Percentiles rank a stretch among this genome's conserved stretches.
Conservation (phyloP, 2,797 vertebrate genomes). For the Echeneis naucrates region DNA sequence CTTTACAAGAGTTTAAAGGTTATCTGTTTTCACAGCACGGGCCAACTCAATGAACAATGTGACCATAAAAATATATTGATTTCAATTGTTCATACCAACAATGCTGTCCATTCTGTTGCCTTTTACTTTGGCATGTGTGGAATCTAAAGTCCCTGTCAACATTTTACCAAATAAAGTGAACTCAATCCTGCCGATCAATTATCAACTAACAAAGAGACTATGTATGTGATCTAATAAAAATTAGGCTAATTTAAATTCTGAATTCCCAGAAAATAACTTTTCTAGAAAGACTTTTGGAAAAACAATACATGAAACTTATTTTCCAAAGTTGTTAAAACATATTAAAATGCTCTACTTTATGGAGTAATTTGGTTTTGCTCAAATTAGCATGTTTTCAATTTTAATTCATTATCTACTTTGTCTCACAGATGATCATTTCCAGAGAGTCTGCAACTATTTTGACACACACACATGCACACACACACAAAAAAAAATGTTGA, state of each 20-base stretch:
- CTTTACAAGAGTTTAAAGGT: too few relatives aligned
- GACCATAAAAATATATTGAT: conserved; percentile 24
- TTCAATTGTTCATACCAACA: conserved; percentile 28
- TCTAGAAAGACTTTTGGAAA: conserved; percentile 3
- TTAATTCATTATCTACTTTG: not conserved
- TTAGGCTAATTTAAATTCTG: not conserved
- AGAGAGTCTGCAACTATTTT: not conserved
- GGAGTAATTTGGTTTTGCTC: not conserved
- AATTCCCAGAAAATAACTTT: not conserved
- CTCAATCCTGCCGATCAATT: conserved; percentile 28
- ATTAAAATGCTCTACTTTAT: not conserved
- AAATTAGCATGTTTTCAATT: not conserved
- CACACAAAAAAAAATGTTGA: not conserved
- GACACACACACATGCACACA: not conserved
- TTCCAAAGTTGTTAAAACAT: not conserved
- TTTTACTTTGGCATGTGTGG: conserved; percentile 49
- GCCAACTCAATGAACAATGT: conserved; percentile 16
- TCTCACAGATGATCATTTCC: not conserved
- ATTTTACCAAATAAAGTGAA: conserved; percentile 40
- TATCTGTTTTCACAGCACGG: not conserved
- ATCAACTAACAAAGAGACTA: conserved; percentile 42
- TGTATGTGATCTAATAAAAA: not conserved
- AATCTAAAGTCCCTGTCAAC: conserved; percentile 50
- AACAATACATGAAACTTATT: not conserved
- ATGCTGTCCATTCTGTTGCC: conserved; percentile 19